These are phyloP conservation scores for Delichon dasypus DNA, from an alignment of 2,797 vertebrate genomes.

Conservation along the genomic window DNA sequence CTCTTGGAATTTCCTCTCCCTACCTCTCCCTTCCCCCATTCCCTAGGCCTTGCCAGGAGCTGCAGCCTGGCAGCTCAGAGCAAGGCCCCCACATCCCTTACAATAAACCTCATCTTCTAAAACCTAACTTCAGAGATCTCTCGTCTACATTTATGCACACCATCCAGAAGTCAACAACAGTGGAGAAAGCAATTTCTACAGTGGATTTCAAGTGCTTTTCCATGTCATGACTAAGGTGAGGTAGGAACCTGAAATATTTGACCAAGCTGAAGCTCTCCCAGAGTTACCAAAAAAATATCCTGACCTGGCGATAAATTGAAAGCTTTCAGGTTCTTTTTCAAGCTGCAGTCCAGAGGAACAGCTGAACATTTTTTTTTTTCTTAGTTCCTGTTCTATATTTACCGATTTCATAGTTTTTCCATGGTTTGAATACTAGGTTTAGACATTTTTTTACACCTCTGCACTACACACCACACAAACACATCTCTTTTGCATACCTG, in stretches of 20 bases:
- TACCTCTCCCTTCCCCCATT: too few relatives aligned
- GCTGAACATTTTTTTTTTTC: neutral
- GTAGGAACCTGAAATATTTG: neutral
- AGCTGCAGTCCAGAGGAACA: neutral
- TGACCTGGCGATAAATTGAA: neutral
- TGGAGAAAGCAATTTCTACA: too few relatives aligned
- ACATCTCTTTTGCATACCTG: neutral
- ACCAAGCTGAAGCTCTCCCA: neutral
- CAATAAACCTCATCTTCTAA: too few relatives aligned
- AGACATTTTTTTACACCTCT: neutral
- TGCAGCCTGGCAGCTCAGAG: too few relatives aligned
- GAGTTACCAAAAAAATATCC: neutral
- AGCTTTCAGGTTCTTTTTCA: neutral
- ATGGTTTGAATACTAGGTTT: neutral
- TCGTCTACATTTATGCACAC: too few relatives aligned
- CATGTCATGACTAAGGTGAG: neutral
- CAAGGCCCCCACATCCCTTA: too few relatives aligned
- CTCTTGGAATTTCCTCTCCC: too few relatives aligned
- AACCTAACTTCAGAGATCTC: too few relatives aligned
- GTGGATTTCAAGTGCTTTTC: neutral
- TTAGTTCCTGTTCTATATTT: neutral
- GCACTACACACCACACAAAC: neutral
- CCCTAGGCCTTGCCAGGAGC: too few relatives aligned
- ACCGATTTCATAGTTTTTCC: neutral
- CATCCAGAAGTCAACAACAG: too few relatives aligned